These are phyloP conservation scores for Pyrrhosoma nymphula DNA, from an alignment of 2,888 invertebrate genomes.

Conservation along the genomic window DNA sequence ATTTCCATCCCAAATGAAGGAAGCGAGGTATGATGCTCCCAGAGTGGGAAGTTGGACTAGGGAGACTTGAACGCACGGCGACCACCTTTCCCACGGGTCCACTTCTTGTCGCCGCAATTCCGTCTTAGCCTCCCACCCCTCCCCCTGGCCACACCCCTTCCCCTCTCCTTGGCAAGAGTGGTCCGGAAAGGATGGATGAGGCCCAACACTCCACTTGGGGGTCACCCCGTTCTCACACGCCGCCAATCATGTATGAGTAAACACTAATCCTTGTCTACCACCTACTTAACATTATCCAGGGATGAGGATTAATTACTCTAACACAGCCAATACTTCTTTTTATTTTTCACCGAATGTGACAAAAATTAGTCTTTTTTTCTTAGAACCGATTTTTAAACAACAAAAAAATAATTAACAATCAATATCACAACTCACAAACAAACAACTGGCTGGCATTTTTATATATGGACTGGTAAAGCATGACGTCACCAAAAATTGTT, in stretches of 20 bases:
- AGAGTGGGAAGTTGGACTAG: background rate
- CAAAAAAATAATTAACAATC: no score
- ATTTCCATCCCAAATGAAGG: constrained; percentile 30
- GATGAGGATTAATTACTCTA: no score
- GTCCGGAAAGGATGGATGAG: background rate
- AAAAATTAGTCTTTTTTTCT: no score
- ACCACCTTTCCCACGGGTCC: constrained; percentile 43
- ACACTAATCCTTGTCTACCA: background rate
- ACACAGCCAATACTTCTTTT: no score
- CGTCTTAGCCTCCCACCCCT: background rate
- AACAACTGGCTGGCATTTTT: no score
- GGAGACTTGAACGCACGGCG: background rate
- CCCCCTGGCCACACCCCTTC: background rate
- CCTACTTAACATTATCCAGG: no score
- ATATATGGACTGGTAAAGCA: no score
- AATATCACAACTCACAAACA: no score
- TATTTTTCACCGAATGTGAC: no score
- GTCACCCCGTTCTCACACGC: constrained; percentile 54
- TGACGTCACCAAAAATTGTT: no score
- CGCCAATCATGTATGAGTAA: background rate
- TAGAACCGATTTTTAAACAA: no score
- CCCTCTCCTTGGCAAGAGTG: background rate
- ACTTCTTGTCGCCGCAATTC: constrained; percentile 40
- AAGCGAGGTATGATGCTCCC: background rate
- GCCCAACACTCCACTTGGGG: constrained; percentile 19